phyloP scores from a whole-genome alignment of 2,888 invertebrate species.

The Papilio demoleus region DNA sequence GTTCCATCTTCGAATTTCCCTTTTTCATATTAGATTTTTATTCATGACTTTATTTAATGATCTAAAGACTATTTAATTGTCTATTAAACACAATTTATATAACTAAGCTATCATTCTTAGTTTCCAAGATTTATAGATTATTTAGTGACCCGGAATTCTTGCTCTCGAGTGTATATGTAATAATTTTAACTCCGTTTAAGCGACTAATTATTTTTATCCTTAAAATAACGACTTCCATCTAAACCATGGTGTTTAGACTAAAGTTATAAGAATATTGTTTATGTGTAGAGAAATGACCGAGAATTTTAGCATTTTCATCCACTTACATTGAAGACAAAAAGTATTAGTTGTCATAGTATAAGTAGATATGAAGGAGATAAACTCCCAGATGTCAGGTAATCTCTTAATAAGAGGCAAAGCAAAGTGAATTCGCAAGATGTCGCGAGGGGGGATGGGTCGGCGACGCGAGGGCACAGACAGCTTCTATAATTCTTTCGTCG shows the following conservation, averaged over 20 bases:
- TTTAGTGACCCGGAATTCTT: no score
- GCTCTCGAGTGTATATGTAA: no score
- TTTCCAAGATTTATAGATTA: no score
- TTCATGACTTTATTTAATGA: no score
- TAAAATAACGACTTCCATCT: no score
- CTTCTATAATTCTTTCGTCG: constrained; percentile 80
- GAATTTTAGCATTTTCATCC: not conserved
- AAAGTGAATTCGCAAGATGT: constrained; percentile 72
- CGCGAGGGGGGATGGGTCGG: constrained; percentile 51
- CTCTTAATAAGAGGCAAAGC: constrained; percentile 68
- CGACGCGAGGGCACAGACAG: constrained; percentile 48
- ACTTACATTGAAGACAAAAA: not conserved
- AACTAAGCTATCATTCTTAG: no score
- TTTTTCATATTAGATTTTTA: no score
- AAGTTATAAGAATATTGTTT: not conserved
- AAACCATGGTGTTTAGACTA: no score
- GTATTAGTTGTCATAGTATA: constrained; percentile 5
- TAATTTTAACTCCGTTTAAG: not conserved
- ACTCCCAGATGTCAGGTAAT: constrained; percentile 63
- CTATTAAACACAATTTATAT: no score
- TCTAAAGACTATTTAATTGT: no score
- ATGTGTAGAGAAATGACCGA: not conserved
- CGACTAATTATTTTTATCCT: not conserved
- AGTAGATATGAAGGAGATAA: constrained; percentile 7
- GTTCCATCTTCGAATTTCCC: no score